Base-by-base conservation (phyloP, 2,888 invertebrate species). In the Archaeoteleia sp. region DNA sequence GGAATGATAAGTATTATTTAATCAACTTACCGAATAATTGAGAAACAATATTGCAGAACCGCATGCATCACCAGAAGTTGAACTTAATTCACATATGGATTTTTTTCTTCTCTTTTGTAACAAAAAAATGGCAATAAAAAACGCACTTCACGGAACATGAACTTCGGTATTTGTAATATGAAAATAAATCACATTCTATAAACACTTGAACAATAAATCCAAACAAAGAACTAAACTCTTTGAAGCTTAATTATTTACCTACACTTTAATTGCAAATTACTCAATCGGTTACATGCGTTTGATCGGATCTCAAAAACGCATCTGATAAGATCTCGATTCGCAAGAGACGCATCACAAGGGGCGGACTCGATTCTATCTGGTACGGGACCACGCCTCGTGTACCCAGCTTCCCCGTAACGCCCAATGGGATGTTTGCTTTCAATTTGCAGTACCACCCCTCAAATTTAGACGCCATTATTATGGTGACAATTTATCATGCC, bases 271-370 rank as follows among this genome's bases (percentile, higher is more conserved):
- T 39, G n/a, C 7, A 55, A 25, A 43, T 43, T 48, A 46, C 42
- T 40, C 0, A 39, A 39, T 51, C 37, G 48, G 40, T 57, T 45
- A 15, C 48, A 45, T 13, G 58, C 46, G 58, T 34, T 53, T 53
- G 34, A 48, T 46, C 49, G 34, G 46, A 53, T 58, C 53, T 23
- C 58, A 53, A 40, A 53, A 53, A 53, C 30, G 48, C 58, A 39
- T 65, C 53, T 65, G 65, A 58, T 58, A 58, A 65, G 53, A 65
- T 58, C 65, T 65, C 23, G 39, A 34, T 17, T 6, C 30, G 27
- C n/a, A 10, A 20, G 13, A 45, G 37, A 8, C 40, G 29, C 43
- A 63, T 57, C 29, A 57, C 34, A 55, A 45, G 39, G 53, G 65
- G 65, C 57, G 57, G 51, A 32, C 45, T 51, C 27, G 29, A 39